Percentiles rank a stretch among this genome's conserved stretches.
Conservation (phyloP, 2,797 vertebrate species). For the Alectoris magna region DNA sequence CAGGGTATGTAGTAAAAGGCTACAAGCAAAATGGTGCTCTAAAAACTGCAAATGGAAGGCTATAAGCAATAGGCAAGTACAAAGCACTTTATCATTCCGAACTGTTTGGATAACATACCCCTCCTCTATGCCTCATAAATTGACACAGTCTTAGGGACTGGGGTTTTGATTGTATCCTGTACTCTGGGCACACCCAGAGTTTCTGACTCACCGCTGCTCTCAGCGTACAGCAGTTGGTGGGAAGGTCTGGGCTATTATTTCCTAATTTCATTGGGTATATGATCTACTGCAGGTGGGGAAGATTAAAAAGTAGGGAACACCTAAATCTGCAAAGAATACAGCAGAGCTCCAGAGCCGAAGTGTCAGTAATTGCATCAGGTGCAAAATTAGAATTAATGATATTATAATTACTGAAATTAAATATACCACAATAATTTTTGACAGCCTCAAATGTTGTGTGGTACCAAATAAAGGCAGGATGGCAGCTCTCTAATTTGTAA, state of each 20-base stretch:
- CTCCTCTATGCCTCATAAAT: background rate
- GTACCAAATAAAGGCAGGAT: background rate
- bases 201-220: background rate
- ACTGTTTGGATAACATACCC: background rate
- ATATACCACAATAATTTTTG: background rate
- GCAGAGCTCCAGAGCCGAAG: background rate
- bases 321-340: background rate
- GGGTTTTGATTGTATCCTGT: background rate
- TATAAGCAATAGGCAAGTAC: background rate
- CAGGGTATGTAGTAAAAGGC: background rate
- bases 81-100: background rate
- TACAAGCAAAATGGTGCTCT: background rate
- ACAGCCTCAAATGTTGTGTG: background rate
- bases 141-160: background rate
- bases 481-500: background rate
- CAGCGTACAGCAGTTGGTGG: background rate
- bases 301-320: background rate
- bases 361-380: background rate
- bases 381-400: conserved; percentile 38
- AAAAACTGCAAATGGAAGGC: background rate
- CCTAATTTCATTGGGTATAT: background rate
- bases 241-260: background rate
- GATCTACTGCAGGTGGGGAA: background rate
- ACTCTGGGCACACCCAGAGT: background rate
- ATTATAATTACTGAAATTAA: conserved; percentile 42